phyloP scores from a whole-genome alignment of 1,140 invertebrate genomes.

The Drosophila carrolli region DNA sequence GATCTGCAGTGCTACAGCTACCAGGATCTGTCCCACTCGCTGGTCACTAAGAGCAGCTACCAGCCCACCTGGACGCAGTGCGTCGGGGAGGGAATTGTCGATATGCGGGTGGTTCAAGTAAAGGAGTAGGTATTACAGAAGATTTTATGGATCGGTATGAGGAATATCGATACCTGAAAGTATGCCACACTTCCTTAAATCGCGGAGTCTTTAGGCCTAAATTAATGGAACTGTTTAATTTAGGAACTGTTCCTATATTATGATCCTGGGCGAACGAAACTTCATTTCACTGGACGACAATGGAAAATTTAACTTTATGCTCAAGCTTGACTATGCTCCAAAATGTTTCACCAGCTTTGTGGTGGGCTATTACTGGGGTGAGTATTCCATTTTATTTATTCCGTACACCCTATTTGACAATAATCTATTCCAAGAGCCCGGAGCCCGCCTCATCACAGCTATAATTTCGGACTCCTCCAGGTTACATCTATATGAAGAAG shows the following conservation, averaged over 20 bases:
- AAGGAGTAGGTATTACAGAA: conserved; percentile 66
- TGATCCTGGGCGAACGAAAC: conserved; percentile 79
- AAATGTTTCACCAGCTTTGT: conserved; percentile 80
- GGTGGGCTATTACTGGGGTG: conserved; percentile 82
- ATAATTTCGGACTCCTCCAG: conserved; percentile 87
- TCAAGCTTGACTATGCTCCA: conserved; percentile 80
- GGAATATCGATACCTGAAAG: background rate
- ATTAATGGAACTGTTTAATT: too few relatives aligned
- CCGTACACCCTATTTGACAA: too few relatives aligned
- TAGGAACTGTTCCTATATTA: conserved; percentile 67
- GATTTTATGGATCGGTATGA: too few relatives aligned
- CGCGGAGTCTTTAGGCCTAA: too few relatives aligned
- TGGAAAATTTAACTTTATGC: conserved; percentile 76
- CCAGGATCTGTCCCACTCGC: conserved; percentile 77
- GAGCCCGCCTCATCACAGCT: conserved; percentile 86
- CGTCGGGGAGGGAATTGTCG: conserved; percentile 76
- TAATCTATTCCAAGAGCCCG: conserved; percentile 82
- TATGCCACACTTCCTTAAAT: background rate
- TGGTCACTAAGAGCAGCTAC: conserved; percentile 66
- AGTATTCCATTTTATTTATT: background rate
- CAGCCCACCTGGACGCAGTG: conserved; percentile 79
- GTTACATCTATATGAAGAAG: conserved; percentile 89
- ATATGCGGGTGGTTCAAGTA: conserved; percentile 71
- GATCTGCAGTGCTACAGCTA: conserved; percentile 87
- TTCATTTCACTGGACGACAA: conserved; percentile 75